Evolutionary conservation across 2,113 vertebrate species (phyloP), one percentile per base, ranked within the genome.

Genomic region (Oryzias celebensis): DNA sequence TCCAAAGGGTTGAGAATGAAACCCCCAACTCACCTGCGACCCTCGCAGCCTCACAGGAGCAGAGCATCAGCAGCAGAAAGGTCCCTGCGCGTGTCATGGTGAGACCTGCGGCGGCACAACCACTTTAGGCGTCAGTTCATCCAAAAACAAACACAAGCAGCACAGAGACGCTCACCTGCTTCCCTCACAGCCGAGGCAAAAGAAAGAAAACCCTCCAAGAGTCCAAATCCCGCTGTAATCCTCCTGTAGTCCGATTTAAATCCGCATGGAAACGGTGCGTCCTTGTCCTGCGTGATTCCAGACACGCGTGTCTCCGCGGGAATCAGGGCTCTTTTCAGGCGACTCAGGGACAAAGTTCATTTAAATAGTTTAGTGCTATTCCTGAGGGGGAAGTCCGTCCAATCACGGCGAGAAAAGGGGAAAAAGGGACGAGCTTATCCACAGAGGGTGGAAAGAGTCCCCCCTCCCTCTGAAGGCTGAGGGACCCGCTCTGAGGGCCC

Each of bases 361-460:
- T 96, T 98, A 96, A 97, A 93, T 94, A 90, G 87, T 91, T 91
- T 87, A 91, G 82, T 87, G 87, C 75, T 92, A 95, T 96, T 95
- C 95, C 95, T 93, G 83, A 89, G 91, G 83, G 68, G 81, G 55
- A 62, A 58, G 58, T 68, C 86, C 90, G 78, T 81, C 95, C 95
- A 98, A 97, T 97, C 91, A 88, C 83, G 82, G 64, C 75, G 85
- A 60, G 82, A 74, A 36, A 36, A 36, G 58, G 82, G 89, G 91
- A 75, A 79, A 87, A 87, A 85, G 84, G 89, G 85, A 81, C 84
- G 91, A 85, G 90, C 90, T 90, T 85, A 83, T 88, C 87, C 84
- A 81, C 76, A 71, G 47, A 46, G 46, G 60, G 14, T 54, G 57
- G 26, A 22, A 41, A 63, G 28, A 57, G 46, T 61, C 66, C 57